These are phyloP conservation scores for Phortica variegata DNA, from an alignment of 1,140 invertebrate species.

Conservation along the genomic window DNA sequence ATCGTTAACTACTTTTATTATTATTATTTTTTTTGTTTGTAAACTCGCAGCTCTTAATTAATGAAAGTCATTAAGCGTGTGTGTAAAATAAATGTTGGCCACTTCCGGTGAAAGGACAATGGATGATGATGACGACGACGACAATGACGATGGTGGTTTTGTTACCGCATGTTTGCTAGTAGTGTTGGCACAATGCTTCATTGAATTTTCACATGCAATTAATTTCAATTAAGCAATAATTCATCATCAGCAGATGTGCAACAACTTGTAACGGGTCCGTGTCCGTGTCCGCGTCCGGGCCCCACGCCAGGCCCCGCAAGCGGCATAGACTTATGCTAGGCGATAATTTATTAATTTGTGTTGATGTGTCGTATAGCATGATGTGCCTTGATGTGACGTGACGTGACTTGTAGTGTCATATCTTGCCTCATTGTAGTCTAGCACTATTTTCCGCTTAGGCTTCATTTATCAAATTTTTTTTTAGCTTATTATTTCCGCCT, in stretches of 20 bases:
- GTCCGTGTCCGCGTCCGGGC: constrained; percentile 2
- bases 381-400: background rate
- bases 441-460: background rate
- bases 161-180: too few species aligned
- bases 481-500: constrained; percentile 35
- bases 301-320: background rate
- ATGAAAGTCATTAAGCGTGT: constrained; percentile 4
- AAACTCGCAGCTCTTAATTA: constrained; percentile 20
- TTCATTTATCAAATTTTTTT: constrained; percentile 45
- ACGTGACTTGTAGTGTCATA: background rate
- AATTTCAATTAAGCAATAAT: constrained; percentile 51
- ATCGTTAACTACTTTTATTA: too few species aligned
- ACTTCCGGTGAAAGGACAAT: too few species aligned
- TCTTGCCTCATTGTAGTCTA: background rate
- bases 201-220: constrained; percentile 29
- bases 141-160: too few species aligned
- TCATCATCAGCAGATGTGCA: constrained; percentile 28
- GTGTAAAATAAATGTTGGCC: too few species aligned
- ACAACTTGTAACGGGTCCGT: background rate
- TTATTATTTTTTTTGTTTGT: too few species aligned
- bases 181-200: constrained; percentile 20
- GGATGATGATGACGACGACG: too few species aligned
- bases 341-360: constrained; percentile 41
- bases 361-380: constrained; percentile 26
- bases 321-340: background rate